phyloP scores from a whole-genome alignment of 1,140 invertebrate species.

The Leptinotarsa defecta region DNA sequence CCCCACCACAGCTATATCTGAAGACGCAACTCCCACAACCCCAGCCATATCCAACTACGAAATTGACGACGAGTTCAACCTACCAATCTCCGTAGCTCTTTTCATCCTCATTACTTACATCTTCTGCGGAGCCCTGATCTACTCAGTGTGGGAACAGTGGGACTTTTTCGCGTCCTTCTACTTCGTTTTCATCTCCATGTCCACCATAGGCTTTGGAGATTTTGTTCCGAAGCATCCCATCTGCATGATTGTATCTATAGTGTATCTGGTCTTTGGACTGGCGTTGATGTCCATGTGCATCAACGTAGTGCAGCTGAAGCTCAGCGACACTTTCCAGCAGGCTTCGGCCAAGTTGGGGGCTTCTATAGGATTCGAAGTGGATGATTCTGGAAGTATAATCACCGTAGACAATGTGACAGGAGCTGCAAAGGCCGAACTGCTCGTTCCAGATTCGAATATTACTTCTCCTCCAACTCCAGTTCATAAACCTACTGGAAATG shows the following conservation, averaged over 20 bases:
- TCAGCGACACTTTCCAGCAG: constrained; percentile 81
- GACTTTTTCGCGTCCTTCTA: constrained; percentile 88
- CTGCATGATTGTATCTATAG: constrained; percentile 90
- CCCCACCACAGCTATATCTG: not conserved
- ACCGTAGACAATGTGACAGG: not conserved
- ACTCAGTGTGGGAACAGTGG: constrained; percentile 81
- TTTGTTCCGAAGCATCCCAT: constrained; percentile 85
- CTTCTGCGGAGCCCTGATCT: constrained; percentile 78
- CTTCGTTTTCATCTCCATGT: constrained; percentile 93
- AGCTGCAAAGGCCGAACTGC: not conserved
- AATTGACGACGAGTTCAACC: constrained; percentile 91
- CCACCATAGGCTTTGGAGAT: constrained; percentile 92
- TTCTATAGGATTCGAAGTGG: constrained; percentile 79
- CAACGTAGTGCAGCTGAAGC: constrained; percentile 88
- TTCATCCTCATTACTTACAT: constrained; percentile 83
- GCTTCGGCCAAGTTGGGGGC: constrained; percentile 84
- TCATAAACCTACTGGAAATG: not conserved
- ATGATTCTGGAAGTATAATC: constrained; percentile 62
- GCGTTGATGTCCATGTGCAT: constrained; percentile 96
- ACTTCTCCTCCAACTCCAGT: not conserved
- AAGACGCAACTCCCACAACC: constrained; percentile 64
- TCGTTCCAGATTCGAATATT: not conserved
- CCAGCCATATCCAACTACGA: constrained; percentile 70
- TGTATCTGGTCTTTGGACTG: constrained; percentile 92
- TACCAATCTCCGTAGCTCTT: constrained; percentile 86